These are phyloP conservation scores for Cryptocephalus moraei DNA, from an alignment of 2,888 invertebrate genomes.

Conservation along the genomic window DNA sequence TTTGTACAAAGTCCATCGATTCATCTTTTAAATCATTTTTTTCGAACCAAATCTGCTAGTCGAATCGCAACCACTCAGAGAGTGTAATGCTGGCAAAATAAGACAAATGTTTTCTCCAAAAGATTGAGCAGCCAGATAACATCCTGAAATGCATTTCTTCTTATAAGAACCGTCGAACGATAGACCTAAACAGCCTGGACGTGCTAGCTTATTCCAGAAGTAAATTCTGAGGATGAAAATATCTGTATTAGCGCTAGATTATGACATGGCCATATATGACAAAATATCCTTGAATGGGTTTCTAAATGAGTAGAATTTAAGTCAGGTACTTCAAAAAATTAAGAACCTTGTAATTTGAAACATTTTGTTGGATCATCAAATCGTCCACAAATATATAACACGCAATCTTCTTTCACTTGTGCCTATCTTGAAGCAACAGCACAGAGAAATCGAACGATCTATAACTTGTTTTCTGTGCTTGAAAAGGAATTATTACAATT, in stretches of 20 bases:
- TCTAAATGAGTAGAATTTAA: conserved; percentile 5
- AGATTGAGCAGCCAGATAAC: no score
- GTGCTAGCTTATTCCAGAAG: no score
- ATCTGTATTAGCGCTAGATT: not conserved
- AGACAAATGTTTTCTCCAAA: no score
- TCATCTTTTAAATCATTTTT: conserved; percentile 10
- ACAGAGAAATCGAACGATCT: conserved; percentile 1
- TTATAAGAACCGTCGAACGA: no score
- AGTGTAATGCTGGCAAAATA: no score
- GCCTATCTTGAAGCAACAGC: conserved; percentile 1
- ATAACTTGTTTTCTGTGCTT: conserved; percentile 2
- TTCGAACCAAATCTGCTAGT: conserved; percentile 1
- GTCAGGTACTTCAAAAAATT: conserved; percentile 1
- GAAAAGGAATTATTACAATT: no score
- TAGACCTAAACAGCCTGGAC: no score
- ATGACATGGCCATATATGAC: conserved; percentile 1
- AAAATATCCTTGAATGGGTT: conserved; percentile 4
- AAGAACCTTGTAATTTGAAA: no score
- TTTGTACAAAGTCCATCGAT: conserved; percentile 16
- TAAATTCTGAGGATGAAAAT: no score
- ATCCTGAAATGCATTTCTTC: no score
- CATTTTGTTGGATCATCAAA: no score
- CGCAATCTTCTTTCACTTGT: not conserved
- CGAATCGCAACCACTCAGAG: no score
- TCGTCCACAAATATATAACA: conserved; percentile 1